Base-by-base conservation (phyloP, 2,888 invertebrate genomes). In the Cheilosia variabilis region DNA sequence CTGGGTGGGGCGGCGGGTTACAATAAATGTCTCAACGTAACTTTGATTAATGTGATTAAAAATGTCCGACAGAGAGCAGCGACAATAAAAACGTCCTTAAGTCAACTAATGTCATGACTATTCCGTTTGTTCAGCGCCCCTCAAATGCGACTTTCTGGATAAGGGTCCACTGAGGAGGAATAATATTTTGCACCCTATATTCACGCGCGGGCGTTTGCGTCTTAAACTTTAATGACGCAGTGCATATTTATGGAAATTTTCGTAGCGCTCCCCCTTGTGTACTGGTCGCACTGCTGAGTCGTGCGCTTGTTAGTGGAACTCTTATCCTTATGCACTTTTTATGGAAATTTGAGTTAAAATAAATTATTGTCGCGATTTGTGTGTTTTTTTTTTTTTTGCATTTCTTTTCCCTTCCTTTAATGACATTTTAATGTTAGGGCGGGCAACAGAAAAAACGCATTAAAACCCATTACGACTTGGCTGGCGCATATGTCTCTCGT, bases 11-110 rank as follows among this genome's bases (percentile, higher is more conserved):
- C 57, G 47, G 24, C 13, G 22, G 69, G 31, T 43, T 27, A 78
- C 68, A 73, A 71, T 68, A 73, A 83, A 78, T 83, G 68, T 78
- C 72, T 68, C 62, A 60, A 60, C 62, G 83, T 78, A 73, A 78
- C 68, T 73, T 68, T 83, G 83, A 83, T 83, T 75, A 83, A 83
- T 83, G 68, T 69, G 68, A 83, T 83, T 83, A 83, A 79, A 78
- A 83, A 57, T 72, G 22, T 55, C 45, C 47, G 2, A 4, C 7
- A 13, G 17, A 60, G 50, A 75, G n/a, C 24, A 45, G 2, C 4
- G 15, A 60, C 53, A 19, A 41, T 6, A 15, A 52, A 57, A 53
- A 71, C 41, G 76, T 50, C 47, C 45, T 73, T 55, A 55, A 53
- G 66, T 55, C 62, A 66, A 31, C 37, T 31, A 73, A 72, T 79